phyloP scores from a whole-genome alignment of 37 sponge, comb jelly and placozoan genomes.

The Ephydatia muelleri region DNA sequence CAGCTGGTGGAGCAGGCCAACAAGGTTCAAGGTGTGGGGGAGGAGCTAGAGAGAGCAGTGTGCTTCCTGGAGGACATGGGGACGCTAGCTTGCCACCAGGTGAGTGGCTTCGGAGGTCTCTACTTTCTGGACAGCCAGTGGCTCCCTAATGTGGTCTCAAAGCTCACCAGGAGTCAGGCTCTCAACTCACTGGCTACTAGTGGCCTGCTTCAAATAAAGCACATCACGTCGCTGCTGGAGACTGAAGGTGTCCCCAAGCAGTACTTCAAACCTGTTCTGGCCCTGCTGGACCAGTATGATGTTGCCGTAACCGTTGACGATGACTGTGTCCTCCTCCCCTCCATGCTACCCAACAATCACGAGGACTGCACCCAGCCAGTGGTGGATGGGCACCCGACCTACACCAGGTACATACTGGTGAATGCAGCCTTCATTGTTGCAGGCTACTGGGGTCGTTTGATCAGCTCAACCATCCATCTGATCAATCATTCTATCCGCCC shows the following conservation, averaged over 20 bases:
- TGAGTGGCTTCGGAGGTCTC: no score
- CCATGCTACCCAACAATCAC: conserved; percentile 46
- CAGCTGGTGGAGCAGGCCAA: no score
- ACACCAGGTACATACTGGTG: conserved; percentile 31
- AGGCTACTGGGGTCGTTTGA: conserved; percentile 74
- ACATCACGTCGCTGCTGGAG: no score
- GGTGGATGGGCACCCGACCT: neutral
- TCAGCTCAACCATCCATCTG: conserved; percentile 39
- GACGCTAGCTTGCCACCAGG: no score
- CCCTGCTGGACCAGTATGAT: conserved; percentile 55
- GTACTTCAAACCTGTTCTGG: conserved; percentile 48
- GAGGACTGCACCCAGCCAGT: conserved; percentile 5
- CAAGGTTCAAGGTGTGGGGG: no score
- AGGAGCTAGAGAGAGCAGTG: no score
- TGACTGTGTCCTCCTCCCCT: conserved; percentile 45
- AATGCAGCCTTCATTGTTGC: conserved; percentile 25
- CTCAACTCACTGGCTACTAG: no score
- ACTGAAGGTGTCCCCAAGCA: conserved; percentile 16
- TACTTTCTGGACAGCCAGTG: no score
- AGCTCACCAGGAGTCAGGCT: no score
- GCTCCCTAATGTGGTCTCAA: no score
- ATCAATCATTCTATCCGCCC: neutral
- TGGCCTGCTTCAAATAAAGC: no score
- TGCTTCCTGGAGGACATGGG: no score
- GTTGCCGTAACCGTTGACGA: conserved; percentile 64